Base-by-base conservation (phyloP, 2,113 vertebrate species). In the Semicossyphus pulcher region DNA sequence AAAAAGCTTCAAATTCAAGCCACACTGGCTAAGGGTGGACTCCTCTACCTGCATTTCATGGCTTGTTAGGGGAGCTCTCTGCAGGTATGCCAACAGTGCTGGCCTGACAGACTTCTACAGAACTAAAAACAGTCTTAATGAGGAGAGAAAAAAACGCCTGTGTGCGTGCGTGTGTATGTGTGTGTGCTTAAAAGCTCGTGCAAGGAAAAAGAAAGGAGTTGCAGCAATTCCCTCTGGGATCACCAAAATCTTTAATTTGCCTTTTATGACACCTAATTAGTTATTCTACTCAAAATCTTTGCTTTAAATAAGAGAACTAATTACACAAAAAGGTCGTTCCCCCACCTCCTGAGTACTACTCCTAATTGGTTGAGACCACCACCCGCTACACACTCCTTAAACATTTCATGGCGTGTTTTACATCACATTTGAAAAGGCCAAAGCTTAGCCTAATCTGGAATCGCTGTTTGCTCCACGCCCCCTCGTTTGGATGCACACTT, bases 231-330 rank as follows among this genome's bases (percentile, higher is more conserved):
- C 93, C 93, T 77, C 42, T 68, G 91, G 94, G 93, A 95, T 90
- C 91, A 73, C 93, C 94, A 94, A 95, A 95, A 94, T 93, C 94
- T 95, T 95, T 95, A 94, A 95, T 96, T 96, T 95, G 93, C 95
- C 94, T 94, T 95, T 95, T 95, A 95, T 95, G 94, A 95, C 95
- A 95, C 93, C 95, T 96, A 96, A 97, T 97, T 96, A 96, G 95
- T 95, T 94, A 95, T 95, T 96, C 94, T 92, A 93, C 94, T 95
- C 93, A 93, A 95, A 95, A 94, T 95, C 94, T 95, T 95, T 95
- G 94, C 95, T 96, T 96, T 96, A 95, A 96, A 95, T 95, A 95
- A 96, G 94, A 95, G 90, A 95, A 95, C 95, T 96, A 95, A 96
- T 97, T 96, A 95, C 93, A 95, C 93, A 94, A 95, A 95, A 96